Conservation (phyloP, 2,113 vertebrate genomes). For the Oryzias celebensis region DNA sequence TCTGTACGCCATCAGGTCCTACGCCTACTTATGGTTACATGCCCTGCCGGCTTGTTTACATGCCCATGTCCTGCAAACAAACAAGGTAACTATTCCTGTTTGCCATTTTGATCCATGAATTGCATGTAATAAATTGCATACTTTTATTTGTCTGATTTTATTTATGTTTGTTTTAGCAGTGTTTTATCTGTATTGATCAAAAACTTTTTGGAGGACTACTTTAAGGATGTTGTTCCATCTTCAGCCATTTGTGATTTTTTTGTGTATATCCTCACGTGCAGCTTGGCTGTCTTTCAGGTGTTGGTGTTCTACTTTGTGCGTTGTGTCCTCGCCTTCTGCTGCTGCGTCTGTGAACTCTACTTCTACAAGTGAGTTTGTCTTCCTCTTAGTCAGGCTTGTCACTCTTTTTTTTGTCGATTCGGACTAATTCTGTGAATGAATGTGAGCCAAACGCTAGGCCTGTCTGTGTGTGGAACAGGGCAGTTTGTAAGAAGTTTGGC, state of each 20-base stretch:
- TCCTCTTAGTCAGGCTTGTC: background rate
- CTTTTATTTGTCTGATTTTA: no score
- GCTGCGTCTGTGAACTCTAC: constrained; percentile 96
- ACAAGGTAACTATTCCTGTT: constrained; percentile 82
- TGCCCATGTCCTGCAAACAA: constrained; percentile 91
- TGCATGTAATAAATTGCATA: background rate
- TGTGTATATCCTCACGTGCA: background rate
- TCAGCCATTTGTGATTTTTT: background rate
- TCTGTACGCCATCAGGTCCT: constrained; percentile 92
- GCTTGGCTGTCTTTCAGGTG: constrained; percentile 80
- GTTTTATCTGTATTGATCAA: no score
- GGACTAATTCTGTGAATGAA: background rate
- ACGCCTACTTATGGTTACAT: constrained; percentile 94
- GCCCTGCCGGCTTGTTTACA: constrained; percentile 93
- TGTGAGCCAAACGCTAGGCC: background rate
- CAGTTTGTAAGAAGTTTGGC: constrained; percentile 97
- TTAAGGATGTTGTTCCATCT: background rate
- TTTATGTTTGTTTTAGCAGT: no score
- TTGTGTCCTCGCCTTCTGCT: constrained; percentile 93
- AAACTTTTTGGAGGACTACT: background rate
- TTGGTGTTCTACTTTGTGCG: constrained; percentile 98
- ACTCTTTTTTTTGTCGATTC: no score
- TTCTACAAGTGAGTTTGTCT: constrained; percentile 95
- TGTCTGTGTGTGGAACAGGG: constrained; percentile 75
- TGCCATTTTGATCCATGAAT: background rate